phyloP scores from a whole-genome alignment of 2,113 vertebrate genomes.

The Coregonus clupeaformis region DNA sequence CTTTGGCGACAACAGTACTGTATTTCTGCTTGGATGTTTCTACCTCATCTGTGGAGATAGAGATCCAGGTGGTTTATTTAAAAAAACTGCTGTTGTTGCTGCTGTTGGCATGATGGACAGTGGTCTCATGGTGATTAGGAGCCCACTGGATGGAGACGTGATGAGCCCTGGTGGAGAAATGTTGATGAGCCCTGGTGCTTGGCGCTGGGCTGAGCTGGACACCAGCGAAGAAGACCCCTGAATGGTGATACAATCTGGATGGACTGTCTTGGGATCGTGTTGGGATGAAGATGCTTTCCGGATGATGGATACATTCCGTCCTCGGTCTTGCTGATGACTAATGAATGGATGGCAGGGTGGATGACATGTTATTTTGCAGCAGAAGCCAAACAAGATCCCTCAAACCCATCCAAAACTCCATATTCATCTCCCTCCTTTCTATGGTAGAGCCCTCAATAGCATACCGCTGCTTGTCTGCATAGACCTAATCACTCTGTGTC shows the following conservation, averaged over 20 bases:
- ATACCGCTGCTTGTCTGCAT: background rate
- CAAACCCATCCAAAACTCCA: conserved; percentile 11
- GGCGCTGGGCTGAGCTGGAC: background rate
- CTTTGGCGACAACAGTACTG: conserved; percentile 60
- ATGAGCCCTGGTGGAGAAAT: conserved; percentile 38
- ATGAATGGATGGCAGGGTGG: background rate
- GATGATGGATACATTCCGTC: conserved; percentile 4
- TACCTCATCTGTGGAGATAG: conserved; percentile 30
- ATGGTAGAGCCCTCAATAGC: too few species aligned
- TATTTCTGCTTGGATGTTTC: conserved; percentile 55
- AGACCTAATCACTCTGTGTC: background rate
- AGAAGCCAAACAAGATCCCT: conserved; percentile 4
- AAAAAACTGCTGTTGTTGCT: conserved; percentile 47
- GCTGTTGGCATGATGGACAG: conserved; percentile 24
- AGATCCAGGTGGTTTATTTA: conserved; percentile 43
- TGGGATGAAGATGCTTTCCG: background rate
- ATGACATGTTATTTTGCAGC: background rate
- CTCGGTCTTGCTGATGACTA: conserved; percentile 10
- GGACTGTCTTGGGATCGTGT: conserved; percentile 7
- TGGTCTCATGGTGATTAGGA: background rate
- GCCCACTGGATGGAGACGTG: conserved; percentile 26
- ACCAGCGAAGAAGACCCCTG: conserved; percentile 15
- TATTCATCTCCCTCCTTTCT: conserved; percentile 13
- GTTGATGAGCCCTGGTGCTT: conserved; percentile 24
- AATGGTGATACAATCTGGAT: conserved; percentile 52